A percentile compares a stretch with the other conserved stretches of the same genome.
Evolutionary conservation across 1,140 invertebrate genomes (phyloP).

Genomic region (Berghia stephanieae): DNA sequence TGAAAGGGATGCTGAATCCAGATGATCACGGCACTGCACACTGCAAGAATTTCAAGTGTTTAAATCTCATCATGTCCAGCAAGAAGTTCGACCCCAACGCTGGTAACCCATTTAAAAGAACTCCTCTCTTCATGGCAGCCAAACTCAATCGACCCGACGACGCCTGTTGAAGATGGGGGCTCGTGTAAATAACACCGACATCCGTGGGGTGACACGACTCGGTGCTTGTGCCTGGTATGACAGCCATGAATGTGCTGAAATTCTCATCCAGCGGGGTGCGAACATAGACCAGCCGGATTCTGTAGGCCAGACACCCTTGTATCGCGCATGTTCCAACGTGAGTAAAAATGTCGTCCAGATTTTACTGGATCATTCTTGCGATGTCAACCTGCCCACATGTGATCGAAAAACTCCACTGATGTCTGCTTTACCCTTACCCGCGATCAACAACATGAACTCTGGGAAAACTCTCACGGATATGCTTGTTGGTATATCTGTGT

Average conservation of each 20-base stretch:
- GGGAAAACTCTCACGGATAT: neutral
- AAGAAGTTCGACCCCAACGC: slow-evolving; percentile 21
- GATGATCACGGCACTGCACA: too few relatives aligned
- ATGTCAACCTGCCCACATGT: neutral
- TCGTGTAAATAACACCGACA: neutral
- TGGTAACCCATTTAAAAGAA: neutral
- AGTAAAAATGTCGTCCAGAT: neutral
- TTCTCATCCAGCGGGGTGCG: slow-evolving; percentile 16
- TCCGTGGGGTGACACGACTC: slow-evolving; percentile 12
- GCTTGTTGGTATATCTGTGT: too few relatives aligned
- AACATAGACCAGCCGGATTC: neutral
- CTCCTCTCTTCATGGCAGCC: slow-evolving; percentile 5
- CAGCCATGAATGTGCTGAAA: neutral
- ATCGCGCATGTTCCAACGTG: slow-evolving; percentile 12
- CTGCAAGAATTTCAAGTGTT: neutral
- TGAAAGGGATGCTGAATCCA: neutral
- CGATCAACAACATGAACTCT: neutral
- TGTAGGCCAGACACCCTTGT: slow-evolving; percentile 1
- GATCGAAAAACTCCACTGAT: neutral
- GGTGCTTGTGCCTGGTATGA: neutral
- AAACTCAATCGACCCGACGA: neutral
- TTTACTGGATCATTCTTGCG: neutral
- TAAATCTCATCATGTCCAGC: neutral
- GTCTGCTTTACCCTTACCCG: neutral
- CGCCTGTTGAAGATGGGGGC: neutral